Evolutionary conservation across 2,797 vertebrate genomes (phyloP).

Genomic region (Malurus leucopterus): DNA sequence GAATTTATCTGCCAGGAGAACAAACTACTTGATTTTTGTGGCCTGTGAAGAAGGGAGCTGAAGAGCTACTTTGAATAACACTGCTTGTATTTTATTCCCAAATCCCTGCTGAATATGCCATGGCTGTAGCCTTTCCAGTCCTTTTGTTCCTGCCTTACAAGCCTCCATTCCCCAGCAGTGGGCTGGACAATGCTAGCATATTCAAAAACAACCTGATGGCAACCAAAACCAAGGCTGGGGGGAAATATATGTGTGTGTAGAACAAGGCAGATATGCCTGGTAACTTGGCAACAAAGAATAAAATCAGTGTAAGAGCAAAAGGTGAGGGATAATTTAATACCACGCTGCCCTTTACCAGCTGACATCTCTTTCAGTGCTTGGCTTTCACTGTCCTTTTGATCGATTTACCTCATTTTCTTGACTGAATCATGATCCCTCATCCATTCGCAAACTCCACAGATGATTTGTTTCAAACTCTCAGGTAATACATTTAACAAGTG

Average conservation of each 20-base stretch:
- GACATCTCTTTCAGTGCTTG: slow-evolving; percentile 17
- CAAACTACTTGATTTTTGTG: neutral
- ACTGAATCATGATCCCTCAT: slow-evolving; percentile 3
- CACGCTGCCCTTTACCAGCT: slow-evolving; percentile 33
- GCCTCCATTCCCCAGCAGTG: neutral
- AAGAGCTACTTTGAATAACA: neutral
- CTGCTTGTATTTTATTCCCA: neutral
- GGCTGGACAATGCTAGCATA: neutral
- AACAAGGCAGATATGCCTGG: slow-evolving; percentile 1
- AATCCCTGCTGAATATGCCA: accelerated
- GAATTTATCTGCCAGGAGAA: neutral
- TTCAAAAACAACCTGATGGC: neutral
- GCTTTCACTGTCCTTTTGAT: slow-evolving; percentile 9
- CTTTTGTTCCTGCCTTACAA: neutral
- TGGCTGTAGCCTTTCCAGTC: neutral
- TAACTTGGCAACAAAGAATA: slow-evolving; percentile 54
- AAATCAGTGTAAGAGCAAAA: slow-evolving; percentile 39
- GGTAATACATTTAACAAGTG: neutral
- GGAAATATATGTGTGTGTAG: neutral
- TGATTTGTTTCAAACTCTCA: neutral
- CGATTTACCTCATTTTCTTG: slow-evolving; percentile 22
- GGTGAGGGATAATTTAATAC: slow-evolving; percentile 51
- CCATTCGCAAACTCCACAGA: neutral
- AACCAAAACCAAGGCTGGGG: neutral
- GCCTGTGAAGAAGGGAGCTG: neutral